Conservation (phyloP, 2,797 vertebrate species). For the Pteronotus mesoamericanus region DNA sequence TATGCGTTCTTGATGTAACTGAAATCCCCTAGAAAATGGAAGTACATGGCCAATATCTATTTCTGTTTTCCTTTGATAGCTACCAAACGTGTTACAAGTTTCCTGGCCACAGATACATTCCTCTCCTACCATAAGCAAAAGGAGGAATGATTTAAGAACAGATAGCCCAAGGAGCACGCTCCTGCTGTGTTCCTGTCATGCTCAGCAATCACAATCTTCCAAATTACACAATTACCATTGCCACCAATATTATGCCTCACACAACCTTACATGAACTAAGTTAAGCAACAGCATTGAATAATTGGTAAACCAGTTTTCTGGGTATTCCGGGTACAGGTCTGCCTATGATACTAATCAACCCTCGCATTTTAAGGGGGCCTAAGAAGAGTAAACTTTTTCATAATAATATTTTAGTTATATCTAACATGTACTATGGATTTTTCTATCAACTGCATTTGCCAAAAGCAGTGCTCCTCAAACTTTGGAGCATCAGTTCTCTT, state of each 20-base stretch:
- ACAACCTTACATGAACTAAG: background rate
- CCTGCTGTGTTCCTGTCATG: conserved; percentile 8
- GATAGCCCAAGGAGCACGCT: background rate
- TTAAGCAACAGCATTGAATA: background rate
- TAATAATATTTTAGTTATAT: conserved; percentile 4
- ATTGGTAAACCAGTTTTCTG: conserved; percentile 20
- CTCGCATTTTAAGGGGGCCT: background rate
- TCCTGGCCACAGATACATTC: background rate
- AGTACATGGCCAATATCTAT: background rate
- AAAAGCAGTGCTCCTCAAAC: background rate
- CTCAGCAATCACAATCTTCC: background rate
- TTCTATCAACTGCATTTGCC: background rate
- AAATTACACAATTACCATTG: background rate
- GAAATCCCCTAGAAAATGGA: conserved; percentile 17
- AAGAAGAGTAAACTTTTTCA: background rate
- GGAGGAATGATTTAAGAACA: conserved; percentile 31
- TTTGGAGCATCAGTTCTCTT: background rate
- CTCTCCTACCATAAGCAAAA: background rate
- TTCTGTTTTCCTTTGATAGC: conserved; percentile 7
- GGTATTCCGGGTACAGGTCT: background rate
- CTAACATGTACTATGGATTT: background rate
- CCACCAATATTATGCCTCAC: background rate
- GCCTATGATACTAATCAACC: background rate
- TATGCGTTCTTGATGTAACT: background rate
- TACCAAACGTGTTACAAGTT: background rate